phyloP scores from a whole-genome alignment of 2,113 vertebrate genomes.

The Sturnus vulgaris region DNA sequence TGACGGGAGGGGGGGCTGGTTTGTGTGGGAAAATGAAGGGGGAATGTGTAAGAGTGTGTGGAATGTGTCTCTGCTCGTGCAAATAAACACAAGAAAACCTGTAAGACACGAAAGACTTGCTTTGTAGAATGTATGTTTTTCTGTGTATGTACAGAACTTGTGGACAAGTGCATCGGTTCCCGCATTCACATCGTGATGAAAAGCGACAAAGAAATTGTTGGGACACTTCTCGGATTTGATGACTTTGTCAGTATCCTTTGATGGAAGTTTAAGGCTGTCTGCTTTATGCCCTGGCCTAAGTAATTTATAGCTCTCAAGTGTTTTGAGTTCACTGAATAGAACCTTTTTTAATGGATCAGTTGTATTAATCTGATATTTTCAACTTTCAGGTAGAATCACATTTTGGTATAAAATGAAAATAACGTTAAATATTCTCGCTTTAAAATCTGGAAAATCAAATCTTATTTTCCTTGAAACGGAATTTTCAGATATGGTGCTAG shows the following conservation, averaged over 20 bases:
- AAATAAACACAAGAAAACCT: not conserved
- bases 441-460: not conserved
- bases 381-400: not conserved
- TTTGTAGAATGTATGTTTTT: not conserved
- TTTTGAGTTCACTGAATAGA: not conserved
- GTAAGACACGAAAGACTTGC: not conserved
- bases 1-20: not conserved
- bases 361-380: not conserved
- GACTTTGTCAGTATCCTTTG: slow-evolving; percentile 99
- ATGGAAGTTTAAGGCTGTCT: not conserved
- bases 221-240: slow-evolving; percentile 91
- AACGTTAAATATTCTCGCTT: not conserved
- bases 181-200: slow-evolving; percentile 98
- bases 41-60: not conserved
- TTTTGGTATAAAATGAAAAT: not conserved
- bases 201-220: slow-evolving; percentile 96
- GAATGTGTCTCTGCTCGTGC: not conserved
- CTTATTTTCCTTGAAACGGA: slow-evolving; percentile 72
- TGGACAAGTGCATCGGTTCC: slow-evolving; percentile 96
- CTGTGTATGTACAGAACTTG: slow-evolving; percentile 78
- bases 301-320: not conserved
- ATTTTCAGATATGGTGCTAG: slow-evolving; percentile 91
- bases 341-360: not conserved
- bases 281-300: not conserved
- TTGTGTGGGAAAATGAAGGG: not conserved